Evolutionary conservation across 2,888 invertebrate species (phyloP).

Genomic region (Agrotis puta): DNA sequence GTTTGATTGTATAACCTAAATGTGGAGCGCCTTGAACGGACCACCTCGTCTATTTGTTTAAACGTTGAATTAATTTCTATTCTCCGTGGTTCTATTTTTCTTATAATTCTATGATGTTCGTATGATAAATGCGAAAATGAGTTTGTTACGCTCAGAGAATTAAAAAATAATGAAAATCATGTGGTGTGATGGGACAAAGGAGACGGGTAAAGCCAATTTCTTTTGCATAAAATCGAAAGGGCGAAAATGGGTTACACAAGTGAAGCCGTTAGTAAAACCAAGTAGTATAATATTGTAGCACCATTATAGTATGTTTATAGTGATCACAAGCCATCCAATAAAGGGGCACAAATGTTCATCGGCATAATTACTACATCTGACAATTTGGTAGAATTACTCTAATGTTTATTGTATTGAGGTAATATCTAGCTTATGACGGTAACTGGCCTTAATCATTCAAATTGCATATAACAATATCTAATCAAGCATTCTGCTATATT

Average conservation of each 20-base stretch:
- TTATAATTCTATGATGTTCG: too few species aligned
- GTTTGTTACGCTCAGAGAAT: too few species aligned
- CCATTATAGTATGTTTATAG: neutral
- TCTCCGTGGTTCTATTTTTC: neutral
- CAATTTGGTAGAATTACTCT: neutral
- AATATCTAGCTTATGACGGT: neutral
- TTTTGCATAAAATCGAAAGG: too few species aligned
- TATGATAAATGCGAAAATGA: too few species aligned
- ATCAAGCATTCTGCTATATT: neutral
- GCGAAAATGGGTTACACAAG: too few species aligned
- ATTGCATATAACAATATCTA: neutral
- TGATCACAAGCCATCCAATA: neutral
- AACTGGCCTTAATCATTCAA: neutral
- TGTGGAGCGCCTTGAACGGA: neutral
- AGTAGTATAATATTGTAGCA: conserved; percentile 1
- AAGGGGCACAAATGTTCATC: neutral
- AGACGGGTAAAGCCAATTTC: too few species aligned
- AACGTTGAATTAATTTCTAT: neutral
- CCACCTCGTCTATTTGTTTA: neutral
- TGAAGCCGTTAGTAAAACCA: too few species aligned
- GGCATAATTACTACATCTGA: neutral
- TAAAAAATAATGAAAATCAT: too few species aligned
- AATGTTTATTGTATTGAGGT: neutral
- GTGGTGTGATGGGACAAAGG: too few species aligned
- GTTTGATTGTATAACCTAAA: conserved; percentile 35